Base-by-base conservation (phyloP, 2,888 invertebrate genomes). In the Nymphalis polychloros region DNA sequence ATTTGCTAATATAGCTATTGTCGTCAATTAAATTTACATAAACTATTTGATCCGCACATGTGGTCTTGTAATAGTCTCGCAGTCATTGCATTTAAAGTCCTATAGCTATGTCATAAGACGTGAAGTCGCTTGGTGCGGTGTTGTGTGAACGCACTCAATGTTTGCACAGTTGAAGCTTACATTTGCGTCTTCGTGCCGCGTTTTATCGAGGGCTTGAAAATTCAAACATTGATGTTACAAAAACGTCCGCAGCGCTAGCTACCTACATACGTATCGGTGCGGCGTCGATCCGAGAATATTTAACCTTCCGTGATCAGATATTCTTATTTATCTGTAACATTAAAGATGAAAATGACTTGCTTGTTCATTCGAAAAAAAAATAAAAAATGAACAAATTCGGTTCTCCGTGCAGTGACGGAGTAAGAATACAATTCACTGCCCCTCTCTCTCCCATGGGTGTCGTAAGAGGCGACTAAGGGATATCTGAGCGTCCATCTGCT, bases 91-190 rank as follows among this genome's bases (percentile, higher is more conserved):
- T 20, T 60, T n/a, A 57, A n/a, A 8, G 27, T 31, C 60, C 59
- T 71, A 63, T 50, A 10, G 0, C 20, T 0, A 19, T 0, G 17
- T 1, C 4, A 57, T 65, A 71, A 53, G 60, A 53, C 48, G 19
- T 4, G 23, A 49, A 48, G 20, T 61, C 1, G 19, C 23, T 23
- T 50, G 48, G 16, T 8, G 23, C 16, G 7, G 46, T 60, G 61
- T 63, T 68, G 59, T 63, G 65, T 65, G 68, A 65, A 65, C 62
- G 57, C 55, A 70, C 64, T 64, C 35, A 1, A 57, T 74, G 74
- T 78, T 76, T 76, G 76, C 71, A 64, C 75, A 72, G 73, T 70
- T 71, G 73, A 70, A 66, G 65, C 60, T 67, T 62, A 65, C 68
- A 65, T 60, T 64, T 55, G 53, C 62, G 68, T 48, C 60, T 47